Conservation (phyloP, 2,113 vertebrate genomes). For the Aspiorhynchus laticeps region DNA sequence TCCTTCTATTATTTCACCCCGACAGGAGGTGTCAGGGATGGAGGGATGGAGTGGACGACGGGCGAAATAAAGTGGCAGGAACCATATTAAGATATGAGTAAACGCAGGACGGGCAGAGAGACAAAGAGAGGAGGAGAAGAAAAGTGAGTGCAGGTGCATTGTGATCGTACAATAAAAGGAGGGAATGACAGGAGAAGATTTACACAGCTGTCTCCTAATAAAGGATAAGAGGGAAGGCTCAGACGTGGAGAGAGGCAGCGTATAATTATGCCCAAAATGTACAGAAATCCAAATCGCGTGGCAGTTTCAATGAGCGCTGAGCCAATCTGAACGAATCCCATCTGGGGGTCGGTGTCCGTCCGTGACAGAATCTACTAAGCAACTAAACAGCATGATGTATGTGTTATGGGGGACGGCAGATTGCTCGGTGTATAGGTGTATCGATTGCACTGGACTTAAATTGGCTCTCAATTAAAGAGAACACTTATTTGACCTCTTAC, state of each 20-base stretch:
- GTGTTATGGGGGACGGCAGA: conserved; percentile 56
- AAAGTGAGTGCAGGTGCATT: conserved; percentile 38
- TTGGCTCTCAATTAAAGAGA: conserved; percentile 79
- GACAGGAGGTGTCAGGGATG: conserved; percentile 8
- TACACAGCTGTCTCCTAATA: conserved; percentile 56
- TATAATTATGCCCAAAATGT: conserved; percentile 43
- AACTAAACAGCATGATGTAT: conserved; percentile 56
- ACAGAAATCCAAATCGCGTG: neutral
- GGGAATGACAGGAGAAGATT: conserved; percentile 53
- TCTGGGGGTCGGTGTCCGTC: conserved; percentile 50
- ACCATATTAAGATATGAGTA: conserved; percentile 31
- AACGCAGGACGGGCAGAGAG: neutral
- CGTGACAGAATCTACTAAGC: conserved; percentile 51
- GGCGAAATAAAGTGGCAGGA: conserved; percentile 16
- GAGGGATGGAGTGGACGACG: conserved; percentile 40
- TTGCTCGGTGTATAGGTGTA: conserved; percentile 69
- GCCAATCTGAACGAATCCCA: conserved; percentile 49
- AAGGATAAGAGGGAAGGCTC: conserved; percentile 49
- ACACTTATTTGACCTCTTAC: conserved; percentile 72
- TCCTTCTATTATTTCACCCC: conserved; percentile 40
- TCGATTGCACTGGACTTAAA: conserved; percentile 75
- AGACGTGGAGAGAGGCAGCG: conserved; percentile 42
- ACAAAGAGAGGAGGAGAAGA: conserved; percentile 37
- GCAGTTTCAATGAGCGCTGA: conserved; percentile 27
- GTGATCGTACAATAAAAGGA: conserved; percentile 56